Evolutionary conservation across 2,797 vertebrate species (phyloP).

Genomic region (Propithecus perrieri): DNA sequence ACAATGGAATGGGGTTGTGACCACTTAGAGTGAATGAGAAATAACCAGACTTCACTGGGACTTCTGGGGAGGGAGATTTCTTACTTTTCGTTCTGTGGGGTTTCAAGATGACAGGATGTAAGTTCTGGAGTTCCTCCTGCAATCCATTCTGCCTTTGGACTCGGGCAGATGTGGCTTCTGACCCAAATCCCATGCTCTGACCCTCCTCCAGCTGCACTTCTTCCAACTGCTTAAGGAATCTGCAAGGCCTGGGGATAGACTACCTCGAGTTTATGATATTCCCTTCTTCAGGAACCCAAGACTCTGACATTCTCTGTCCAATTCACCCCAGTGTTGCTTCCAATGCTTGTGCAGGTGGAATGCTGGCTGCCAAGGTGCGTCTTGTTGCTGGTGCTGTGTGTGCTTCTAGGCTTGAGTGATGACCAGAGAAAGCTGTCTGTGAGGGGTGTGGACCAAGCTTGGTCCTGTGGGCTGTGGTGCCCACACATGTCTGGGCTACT

Average conservation of each 20-base stretch:
- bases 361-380: neutral
- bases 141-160: neutral
- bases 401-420: neutral
- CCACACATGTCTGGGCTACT: neutral
- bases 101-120: constrained; percentile 37
- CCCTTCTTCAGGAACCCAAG: neutral
- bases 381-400: neutral
- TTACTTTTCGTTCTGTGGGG: constrained; percentile 44
- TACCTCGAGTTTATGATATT: neutral
- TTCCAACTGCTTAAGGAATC: neutral
- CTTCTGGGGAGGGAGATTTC: neutral
- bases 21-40: neutral
- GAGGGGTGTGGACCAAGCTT: neutral
- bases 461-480: neutral
- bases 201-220: neutral
- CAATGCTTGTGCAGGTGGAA: neutral
- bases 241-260: neutral
- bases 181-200: neutral
- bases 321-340: neutral
- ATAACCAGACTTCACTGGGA: neutral
- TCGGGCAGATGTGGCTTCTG: neutral
- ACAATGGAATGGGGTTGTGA: neutral
- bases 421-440: neutral
- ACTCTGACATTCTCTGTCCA: neutral
- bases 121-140: neutral